Conservation (phyloP, 2,113 vertebrate species). For the Tetrao urogallus region DNA sequence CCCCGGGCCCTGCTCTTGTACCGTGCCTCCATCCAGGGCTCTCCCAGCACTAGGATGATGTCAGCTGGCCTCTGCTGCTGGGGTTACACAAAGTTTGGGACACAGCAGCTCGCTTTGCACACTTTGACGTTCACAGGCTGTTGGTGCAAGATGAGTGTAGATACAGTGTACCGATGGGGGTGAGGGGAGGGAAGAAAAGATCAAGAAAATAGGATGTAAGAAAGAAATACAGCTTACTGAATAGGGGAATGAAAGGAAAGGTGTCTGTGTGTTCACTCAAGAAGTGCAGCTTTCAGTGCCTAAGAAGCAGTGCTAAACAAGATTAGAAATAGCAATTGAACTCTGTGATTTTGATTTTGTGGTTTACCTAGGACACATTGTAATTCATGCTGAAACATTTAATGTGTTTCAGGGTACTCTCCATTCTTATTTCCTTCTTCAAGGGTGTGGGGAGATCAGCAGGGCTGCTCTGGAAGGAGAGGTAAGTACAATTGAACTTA, state of each 20-base stretch:
- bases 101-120: not conserved
- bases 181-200: not conserved
- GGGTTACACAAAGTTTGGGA: fast-evolving
- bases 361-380: not conserved
- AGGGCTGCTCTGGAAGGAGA: not conserved
- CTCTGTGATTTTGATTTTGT: not conserved
- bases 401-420: not conserved
- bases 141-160: fast-evolving
- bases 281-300: not conserved
- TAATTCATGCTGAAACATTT: not conserved
- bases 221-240: not conserved
- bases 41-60: no score
- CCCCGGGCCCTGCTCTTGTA: not conserved
- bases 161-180: not conserved
- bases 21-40: no score
- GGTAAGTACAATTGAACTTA: not conserved
- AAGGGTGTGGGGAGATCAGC: not conserved
- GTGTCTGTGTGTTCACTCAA: not conserved
- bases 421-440: not conserved
- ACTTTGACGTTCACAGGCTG: not conserved
- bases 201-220: not conserved
- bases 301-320: not conserved
- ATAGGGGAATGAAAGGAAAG: not conserved
- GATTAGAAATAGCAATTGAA: not conserved
- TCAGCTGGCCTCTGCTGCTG: not conserved